phyloP scores from a whole-genome alignment of 1,140 invertebrate genomes.

The Ips nitidus region DNA sequence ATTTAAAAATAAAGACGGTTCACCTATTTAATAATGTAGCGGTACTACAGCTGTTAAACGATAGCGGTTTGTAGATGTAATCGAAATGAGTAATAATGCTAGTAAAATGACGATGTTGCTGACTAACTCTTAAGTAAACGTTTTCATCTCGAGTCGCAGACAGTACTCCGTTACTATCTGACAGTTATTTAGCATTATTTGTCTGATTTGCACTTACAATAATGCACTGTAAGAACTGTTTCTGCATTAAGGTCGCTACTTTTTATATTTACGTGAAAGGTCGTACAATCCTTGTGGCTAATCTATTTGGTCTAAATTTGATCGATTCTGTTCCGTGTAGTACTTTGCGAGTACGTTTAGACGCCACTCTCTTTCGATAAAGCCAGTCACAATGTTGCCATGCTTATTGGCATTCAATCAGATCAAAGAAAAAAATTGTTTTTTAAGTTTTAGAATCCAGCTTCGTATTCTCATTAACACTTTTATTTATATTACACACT shows the following conservation, averaged over 20 bases:
- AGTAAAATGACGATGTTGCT: conserved; percentile 13
- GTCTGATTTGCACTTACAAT: background rate
- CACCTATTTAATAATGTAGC: conserved; percentile 26
- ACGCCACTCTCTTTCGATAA: background rate
- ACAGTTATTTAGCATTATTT: conserved; percentile 1
- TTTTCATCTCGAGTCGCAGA: conserved; percentile 9
- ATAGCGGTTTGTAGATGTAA: conserved; percentile 9
- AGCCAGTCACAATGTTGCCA: background rate
- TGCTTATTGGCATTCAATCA: background rate
- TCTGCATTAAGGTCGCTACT: background rate
- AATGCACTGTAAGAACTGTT: too few species aligned
- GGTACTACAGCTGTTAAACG: conserved; percentile 24
- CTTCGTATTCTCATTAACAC: too few species aligned
- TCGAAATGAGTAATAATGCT: conserved; percentile 19
- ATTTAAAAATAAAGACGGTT: conserved; percentile 27
- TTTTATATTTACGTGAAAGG: background rate
- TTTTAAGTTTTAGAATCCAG: too few species aligned
- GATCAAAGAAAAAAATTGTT: background rate
- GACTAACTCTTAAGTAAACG: conserved; percentile 21
- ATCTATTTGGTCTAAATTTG: background rate
- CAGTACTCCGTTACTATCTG: conserved; percentile 10
- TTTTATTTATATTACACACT: too few species aligned
- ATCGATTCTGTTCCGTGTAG: background rate
- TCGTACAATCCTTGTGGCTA: background rate
- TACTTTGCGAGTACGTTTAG: too few species aligned